Conservation (phyloP, 1,140 invertebrate species). For the Meloidogyne hapla region DNA sequence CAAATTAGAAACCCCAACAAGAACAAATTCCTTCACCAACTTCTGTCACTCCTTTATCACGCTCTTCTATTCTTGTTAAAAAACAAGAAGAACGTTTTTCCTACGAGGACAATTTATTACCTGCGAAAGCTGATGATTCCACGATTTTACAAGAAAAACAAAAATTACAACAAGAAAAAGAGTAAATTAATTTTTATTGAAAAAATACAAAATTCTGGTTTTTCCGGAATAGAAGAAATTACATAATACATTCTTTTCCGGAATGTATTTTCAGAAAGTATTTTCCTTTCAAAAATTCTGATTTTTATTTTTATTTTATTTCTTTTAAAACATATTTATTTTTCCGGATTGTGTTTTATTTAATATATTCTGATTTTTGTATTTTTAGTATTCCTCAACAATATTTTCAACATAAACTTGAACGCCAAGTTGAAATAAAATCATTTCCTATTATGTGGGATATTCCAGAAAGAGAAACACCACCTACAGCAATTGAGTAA, state of each 20-base stretch:
- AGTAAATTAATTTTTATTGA: no score
- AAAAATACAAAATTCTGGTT: background rate
- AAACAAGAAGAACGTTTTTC: background rate
- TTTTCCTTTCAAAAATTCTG: no score
- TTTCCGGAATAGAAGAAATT: no score
- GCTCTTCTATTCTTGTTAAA: background rate
- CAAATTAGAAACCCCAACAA: background rate
- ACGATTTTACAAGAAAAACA: background rate
- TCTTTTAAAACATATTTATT: no score
- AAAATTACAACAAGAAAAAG: background rate
- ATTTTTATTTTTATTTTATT: no score
- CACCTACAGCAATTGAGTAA: background rate
- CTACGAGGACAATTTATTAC: background rate
- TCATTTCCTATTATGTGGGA: background rate
- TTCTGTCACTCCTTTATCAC: background rate
- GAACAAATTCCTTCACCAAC: background rate
- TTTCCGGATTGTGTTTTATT: no score
- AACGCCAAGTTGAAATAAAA: background rate
- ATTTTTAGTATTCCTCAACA: background rate
- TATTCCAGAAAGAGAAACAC: background rate
- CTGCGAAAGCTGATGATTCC: background rate
- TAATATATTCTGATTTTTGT: no score
- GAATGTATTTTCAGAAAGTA: no score
- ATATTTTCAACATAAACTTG: background rate
- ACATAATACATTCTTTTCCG: no score